A percentile compares a stretch with the other conserved stretches of the same genome.
Evolutionary conservation across 2,888 invertebrate genomes (phyloP).

Genomic region (Aporophyla lueneburgensis): DNA sequence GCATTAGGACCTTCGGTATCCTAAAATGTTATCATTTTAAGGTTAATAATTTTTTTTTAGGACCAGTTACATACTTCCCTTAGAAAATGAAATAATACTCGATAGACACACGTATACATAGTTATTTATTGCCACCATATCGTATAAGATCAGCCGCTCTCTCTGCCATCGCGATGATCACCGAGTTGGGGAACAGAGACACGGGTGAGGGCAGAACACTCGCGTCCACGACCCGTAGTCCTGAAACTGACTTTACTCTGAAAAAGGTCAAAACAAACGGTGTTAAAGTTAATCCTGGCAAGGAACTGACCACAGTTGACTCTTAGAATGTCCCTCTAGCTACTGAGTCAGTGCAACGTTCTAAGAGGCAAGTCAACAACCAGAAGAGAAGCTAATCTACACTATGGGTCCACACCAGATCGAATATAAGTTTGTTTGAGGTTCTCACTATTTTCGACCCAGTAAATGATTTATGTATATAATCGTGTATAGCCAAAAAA

Average conservation of each 20-base stretch:
- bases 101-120: background rate
- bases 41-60: no score
- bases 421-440: background rate
- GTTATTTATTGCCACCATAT: slow-evolving; percentile 44
- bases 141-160: slow-evolving; percentile 91
- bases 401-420: background rate
- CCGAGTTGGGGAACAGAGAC: slow-evolving; percentile 94
- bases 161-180: slow-evolving; percentile 92
- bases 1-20: no score
- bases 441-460: background rate
- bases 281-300: background rate
- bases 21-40: no score
- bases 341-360: background rate
- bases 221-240: slow-evolving; percentile 94
- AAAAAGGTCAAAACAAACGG: slow-evolving; percentile 63
- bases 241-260: slow-evolving; percentile 92
- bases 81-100: slow-evolving; percentile 3
- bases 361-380: background rate
- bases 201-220: slow-evolving; percentile 95
- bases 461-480: background rate
- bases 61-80: no score
- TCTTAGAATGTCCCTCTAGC: background rate
- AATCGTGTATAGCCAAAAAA: background rate
- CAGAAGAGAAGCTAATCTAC: background rate
- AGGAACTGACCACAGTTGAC: background rate